A percentile compares a stretch with the other conserved stretches of the same genome.
These are phyloP conservation scores for Andrena flavipes DNA, from an alignment of 2,888 invertebrate species.

Conservation along the genomic window DNA sequence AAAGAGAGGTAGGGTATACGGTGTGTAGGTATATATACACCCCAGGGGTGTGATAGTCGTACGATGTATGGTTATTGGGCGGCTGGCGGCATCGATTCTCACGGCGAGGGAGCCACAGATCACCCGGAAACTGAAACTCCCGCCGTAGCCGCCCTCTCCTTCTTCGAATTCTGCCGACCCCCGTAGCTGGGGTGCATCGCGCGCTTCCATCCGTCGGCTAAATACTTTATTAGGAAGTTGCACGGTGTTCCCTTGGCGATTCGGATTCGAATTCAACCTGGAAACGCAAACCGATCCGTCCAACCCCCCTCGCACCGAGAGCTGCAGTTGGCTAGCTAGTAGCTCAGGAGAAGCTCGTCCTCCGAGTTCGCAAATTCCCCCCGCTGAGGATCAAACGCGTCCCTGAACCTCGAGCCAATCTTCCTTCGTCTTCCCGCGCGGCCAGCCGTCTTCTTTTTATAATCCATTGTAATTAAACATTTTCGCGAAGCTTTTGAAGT, in stretches of 20 bases:
- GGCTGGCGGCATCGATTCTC: conserved; percentile 84
- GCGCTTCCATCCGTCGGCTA: conserved; percentile 71
- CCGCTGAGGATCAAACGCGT: not conserved
- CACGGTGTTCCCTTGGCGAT: conserved; percentile 72
- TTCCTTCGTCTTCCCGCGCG: not conserved
- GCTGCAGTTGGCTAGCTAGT: not conserved
- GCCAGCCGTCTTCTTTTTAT: not conserved
- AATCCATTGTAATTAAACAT: not conserved
- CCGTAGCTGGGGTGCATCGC: conserved; percentile 26
- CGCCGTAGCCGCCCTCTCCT: conserved; percentile 64
- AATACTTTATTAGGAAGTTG: conserved; percentile 83
- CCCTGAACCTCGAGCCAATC: not conserved
- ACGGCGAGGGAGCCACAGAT: conserved; percentile 84
- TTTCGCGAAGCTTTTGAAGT: no score
- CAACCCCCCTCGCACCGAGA: not conserved
- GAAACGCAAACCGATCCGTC: conserved; percentile 45
- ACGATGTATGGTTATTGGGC: conserved; percentile 85
- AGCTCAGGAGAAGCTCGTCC: not conserved
- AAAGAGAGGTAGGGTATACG: conserved; percentile 50
- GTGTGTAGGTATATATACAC: conserved; percentile 69
- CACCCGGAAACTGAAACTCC: conserved; percentile 84
- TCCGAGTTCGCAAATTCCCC: not conserved
- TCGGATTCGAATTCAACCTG: conserved; percentile 59
- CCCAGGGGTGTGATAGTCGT: conserved; percentile 83
- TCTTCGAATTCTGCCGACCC: conserved; percentile 37